Percentiles rank a stretch among this genome's conserved stretches.
Evolutionary conservation across 2,888 invertebrate species (phyloP).

Genomic region (Marronus borbonicus): DNA sequence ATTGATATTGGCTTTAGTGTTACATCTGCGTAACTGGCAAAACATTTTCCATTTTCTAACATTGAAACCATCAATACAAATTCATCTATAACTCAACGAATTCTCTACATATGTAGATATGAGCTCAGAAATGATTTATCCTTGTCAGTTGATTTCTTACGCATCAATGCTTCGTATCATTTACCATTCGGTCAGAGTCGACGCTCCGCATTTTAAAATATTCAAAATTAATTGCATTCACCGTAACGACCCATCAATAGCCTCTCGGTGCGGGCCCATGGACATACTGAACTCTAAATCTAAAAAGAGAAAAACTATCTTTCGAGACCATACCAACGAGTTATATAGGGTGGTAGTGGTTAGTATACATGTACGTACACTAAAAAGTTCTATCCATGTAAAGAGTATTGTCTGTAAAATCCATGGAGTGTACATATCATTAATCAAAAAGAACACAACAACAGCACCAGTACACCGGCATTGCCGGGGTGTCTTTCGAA

Average conservation of each 20-base stretch:
- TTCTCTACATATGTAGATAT: too few species aligned
- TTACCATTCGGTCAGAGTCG: constrained; percentile 1
- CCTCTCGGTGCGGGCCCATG: background rate
- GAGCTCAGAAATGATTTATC: background rate
- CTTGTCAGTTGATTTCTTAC: constrained; percentile 49
- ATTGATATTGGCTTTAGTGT: too few species aligned
- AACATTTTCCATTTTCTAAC: too few species aligned
- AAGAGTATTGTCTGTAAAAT: background rate
- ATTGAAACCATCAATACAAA: background rate
- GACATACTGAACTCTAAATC: background rate
- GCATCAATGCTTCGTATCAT: constrained; percentile 55
- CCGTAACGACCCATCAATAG: constrained; percentile 15
- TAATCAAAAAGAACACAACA: constrained; percentile 52
- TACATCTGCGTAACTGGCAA: too few species aligned
- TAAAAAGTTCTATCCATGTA: background rate
- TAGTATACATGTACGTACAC: constrained; percentile 4
- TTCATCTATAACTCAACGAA: constrained; percentile 3
- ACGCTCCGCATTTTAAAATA: constrained; percentile 48
- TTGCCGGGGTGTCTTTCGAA: constrained; percentile 50
- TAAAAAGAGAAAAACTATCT: background rate
- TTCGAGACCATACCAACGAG: background rate
- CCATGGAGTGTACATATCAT: constrained; percentile 46
- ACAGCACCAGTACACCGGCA: constrained; percentile 32
- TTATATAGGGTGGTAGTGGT: constrained; percentile 30
- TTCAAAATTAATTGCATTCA: constrained; percentile 56